Percentiles rank a stretch among this genome's conserved stretches.
Conservation (phyloP, 2,888 invertebrate species). For the Macaria liturata region DNA sequence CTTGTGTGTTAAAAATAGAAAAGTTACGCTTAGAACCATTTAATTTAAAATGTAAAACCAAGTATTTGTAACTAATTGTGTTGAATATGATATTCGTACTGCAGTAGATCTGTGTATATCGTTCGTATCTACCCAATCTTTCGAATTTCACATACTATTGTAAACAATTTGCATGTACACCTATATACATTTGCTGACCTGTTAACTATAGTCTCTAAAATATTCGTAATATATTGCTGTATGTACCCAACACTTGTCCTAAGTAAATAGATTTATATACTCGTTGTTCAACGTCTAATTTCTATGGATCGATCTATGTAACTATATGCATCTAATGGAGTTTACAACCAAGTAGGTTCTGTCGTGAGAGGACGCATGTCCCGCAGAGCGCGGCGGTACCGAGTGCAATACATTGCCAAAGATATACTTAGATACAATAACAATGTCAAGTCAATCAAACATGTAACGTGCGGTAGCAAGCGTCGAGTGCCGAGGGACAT, state of each 20-base stretch:
- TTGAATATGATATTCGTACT: constrained; percentile 75
- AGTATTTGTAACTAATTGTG: constrained; percentile 76
- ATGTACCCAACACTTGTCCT: constrained; percentile 36
- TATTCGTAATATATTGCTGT: constrained; percentile 37
- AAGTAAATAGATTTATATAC: constrained; percentile 60
- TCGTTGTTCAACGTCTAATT: constrained; percentile 58
- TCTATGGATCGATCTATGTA: constrained; percentile 43
- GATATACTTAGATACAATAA: constrained; percentile 15
- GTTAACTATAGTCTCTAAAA: constrained; percentile 43
- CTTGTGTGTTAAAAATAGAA: constrained; percentile 78
- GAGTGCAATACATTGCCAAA: constrained; percentile 38
- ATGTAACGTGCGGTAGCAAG: constrained; percentile 2
- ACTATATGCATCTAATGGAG: constrained; percentile 34
- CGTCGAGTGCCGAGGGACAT: constrained; percentile 10
- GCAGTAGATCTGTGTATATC: constrained; percentile 79
- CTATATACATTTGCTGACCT: constrained; percentile 48
- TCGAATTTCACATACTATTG: constrained; percentile 58
- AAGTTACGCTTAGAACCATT: constrained; percentile 78
- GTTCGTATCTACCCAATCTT: constrained; percentile 64
- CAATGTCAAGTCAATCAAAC: constrained; percentile 1
- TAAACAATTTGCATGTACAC: constrained; percentile 48
- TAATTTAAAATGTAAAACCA: constrained; percentile 67
- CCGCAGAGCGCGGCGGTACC: no score
- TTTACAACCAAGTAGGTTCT: constrained; percentile 5
- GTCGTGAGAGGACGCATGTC: neutral